These are phyloP conservation scores for Sparidentex hasta DNA, from an alignment of 2,797 vertebrate species.

Conservation along the genomic window DNA sequence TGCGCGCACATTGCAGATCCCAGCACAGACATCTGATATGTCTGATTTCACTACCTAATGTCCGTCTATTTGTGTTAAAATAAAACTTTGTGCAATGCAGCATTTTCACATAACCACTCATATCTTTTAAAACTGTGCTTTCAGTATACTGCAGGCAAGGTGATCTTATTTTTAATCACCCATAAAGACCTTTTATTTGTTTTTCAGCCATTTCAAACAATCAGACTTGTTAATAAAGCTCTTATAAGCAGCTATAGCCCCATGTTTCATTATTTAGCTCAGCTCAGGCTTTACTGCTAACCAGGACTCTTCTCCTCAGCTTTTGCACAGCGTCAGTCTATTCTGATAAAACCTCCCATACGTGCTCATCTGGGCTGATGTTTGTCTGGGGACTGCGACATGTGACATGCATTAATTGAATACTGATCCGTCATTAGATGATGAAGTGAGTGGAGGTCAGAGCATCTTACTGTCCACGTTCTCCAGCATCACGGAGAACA, in stretches of 20 bases:
- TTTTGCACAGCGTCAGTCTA: neutral
- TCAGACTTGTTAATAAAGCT: no score
- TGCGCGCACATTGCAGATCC: neutral
- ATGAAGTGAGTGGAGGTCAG: no score
- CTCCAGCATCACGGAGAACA: slow-evolving; percentile 95
- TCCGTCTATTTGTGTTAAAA: neutral
- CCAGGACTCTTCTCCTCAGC: neutral
- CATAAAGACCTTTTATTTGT: no score
- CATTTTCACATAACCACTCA: no score
- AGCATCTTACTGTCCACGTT: slow-evolving; percentile 87
- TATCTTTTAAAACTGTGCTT: neutral
- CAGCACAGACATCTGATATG: neutral
- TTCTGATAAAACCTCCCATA: no score
- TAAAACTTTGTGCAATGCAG: neutral
- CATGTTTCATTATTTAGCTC: neutral
- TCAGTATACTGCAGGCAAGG: no score
- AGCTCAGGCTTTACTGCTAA: neutral
- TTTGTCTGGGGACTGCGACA: neutral
- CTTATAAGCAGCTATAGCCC: neutral
- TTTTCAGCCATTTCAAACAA: neutral
- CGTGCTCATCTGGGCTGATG: neutral
- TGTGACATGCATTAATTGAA: neutral
- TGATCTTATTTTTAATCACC: no score
- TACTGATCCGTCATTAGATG: neutral
- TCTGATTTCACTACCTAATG: neutral